Conservation (phyloP, 1,140 invertebrate species). For the Archivesica marissinica region DNA sequence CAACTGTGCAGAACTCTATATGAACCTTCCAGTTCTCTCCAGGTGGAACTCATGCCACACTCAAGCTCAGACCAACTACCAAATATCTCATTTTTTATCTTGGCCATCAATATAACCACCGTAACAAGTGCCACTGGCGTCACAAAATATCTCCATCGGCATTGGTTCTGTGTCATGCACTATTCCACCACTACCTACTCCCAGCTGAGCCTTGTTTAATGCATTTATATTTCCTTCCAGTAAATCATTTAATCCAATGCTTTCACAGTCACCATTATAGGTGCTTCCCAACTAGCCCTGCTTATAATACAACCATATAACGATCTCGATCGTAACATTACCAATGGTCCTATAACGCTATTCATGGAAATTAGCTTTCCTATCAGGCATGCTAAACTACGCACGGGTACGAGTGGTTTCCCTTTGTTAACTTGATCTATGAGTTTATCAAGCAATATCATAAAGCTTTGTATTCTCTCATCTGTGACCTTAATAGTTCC, state of each 20-base stretch:
- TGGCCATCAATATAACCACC: no score
- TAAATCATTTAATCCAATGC: conserved; percentile 20
- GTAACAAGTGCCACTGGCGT: no score
- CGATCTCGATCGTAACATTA: conserved; percentile 38
- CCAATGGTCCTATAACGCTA: conserved; percentile 5
- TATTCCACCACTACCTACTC: no score
- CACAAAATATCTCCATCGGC: no score
- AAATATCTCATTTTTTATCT: no score
- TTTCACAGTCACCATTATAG: background rate
- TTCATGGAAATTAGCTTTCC: conserved; percentile 31
- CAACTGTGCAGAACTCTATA: background rate
- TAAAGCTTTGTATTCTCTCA: background rate
- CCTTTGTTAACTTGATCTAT: background rate
- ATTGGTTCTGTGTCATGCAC: no score
- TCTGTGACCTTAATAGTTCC: background rate
- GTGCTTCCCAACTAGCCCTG: conserved; percentile 22
- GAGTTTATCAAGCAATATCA: background rate
- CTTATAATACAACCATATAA: conserved; percentile 19
- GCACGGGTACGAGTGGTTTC: conserved; percentile 7
- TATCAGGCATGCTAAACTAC: conserved; percentile 11
- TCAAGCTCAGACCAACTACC: no score
- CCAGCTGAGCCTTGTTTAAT: conserved; percentile 6
- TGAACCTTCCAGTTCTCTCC: no score
- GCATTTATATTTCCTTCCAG: conserved; percentile 1
- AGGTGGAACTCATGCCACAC: no score